Base-by-base conservation (phyloP, 2,113 vertebrate species). In the Hyla sarda region DNA sequence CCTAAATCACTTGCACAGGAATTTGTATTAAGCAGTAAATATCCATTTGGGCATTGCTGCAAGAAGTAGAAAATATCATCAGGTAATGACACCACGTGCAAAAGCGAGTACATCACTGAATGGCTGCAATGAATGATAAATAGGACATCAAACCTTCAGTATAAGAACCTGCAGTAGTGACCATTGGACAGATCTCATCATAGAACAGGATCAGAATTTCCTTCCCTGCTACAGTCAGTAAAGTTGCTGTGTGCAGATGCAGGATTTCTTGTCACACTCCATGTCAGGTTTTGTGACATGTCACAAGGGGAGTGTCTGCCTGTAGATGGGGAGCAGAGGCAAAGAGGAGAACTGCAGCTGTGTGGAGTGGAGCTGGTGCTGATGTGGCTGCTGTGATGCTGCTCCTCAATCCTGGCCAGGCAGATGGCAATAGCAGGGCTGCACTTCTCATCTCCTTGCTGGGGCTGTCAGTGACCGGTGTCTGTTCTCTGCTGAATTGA, bases 231-330 rank as follows among this genome's bases (percentile, higher is more conserved):
- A 41, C 19, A 69, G 50, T 56, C 58, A 11, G 45, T 25, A 28
- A n/a, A 73, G 12, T 81, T 45, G 32, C 32, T 81, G 78, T 47
- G 37, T 67, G 83, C 21, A 73, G 83, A 76, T 78, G 77, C 41
- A 62, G 78, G 28, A n/a, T 74, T 50, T 19, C 58, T 37, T 56
- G 45, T 71, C 41, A 78, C 4, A 62, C 1, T 86, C 77, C 85
- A 86, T 82, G 85, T 72, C 85, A 82, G 10, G 79, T 73, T 86
- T 86, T 62, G 58, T 86, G 77, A 45, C 50, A 30, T 37, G 77
- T 86, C 50, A 81, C 67, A 37, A 81, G 85, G 78, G 85, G 85
- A 78, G 85, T 74, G 78, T 48, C 65, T 86, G 85, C 25, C 65
- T 86, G 77, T 11, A 78, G 75, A 79, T 78, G 77, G 76, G 74